phyloP scores from a whole-genome alignment of 2,888 invertebrate species.

The Caenorhabditis uteleia region DNA sequence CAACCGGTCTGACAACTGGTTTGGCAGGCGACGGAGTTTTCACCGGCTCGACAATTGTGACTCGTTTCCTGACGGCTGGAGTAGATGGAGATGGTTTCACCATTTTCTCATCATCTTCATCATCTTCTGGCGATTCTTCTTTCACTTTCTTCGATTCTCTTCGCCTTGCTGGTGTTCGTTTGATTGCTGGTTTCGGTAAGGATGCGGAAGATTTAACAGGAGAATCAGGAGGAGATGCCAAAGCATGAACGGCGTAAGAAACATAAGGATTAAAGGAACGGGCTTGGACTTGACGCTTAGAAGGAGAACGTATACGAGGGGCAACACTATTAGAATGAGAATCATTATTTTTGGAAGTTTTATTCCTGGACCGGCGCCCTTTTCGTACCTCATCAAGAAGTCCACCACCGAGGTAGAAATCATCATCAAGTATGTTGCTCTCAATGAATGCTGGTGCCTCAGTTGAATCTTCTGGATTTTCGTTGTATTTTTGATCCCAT shows the following conservation, averaged over 20 bases:
- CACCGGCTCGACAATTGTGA: constrained; percentile 5
- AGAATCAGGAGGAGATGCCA: constrained; percentile 28
- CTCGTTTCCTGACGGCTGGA: constrained; percentile 1
- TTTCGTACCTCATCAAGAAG: constrained; percentile 53
- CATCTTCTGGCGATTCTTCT: neutral
- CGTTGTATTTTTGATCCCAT: constrained; percentile 52
- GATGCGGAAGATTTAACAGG: constrained; percentile 20
- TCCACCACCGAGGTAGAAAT: constrained; percentile 35
- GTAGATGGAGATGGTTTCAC: constrained; percentile 1
- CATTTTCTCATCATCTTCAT: constrained; percentile 6
- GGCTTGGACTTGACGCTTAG: constrained; percentile 18
- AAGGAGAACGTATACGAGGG: constrained; percentile 17
- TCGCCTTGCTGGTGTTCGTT: constrained; percentile 1
- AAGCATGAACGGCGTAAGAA: constrained; percentile 22
- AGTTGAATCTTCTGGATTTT: constrained; percentile 7
- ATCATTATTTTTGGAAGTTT: constrained; percentile 1
- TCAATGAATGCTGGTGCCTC: neutral
- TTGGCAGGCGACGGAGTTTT: constrained; percentile 2
- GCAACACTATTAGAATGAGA: neutral
- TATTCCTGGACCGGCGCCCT: constrained; percentile 9
- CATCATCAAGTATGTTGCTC: constrained; percentile 3
- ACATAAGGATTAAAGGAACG: constrained; percentile 23
- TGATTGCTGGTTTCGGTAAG: constrained; percentile 23
- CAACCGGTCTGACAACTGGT: too few relatives aligned
- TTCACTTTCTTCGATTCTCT: neutral